These are phyloP conservation scores for Apaloderma vittatum DNA, from an alignment of 2,113 vertebrate genomes.

Conservation along the genomic window DNA sequence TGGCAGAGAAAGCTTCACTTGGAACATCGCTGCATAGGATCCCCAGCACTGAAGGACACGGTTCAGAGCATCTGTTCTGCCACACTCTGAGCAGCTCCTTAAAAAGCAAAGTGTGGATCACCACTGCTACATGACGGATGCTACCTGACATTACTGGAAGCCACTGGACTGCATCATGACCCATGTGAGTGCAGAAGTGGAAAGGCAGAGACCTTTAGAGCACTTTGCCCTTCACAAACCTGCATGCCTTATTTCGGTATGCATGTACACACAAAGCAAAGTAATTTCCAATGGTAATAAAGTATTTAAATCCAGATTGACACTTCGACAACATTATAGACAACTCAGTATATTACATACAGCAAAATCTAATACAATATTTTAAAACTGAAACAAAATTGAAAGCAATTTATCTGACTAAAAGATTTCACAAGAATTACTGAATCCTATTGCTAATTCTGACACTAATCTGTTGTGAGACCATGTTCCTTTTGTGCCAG, in stretches of 20 bases:
- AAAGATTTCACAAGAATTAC: constrained; percentile 21
- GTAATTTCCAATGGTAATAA: background rate
- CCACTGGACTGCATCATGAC: background rate
- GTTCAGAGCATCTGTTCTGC: background rate
- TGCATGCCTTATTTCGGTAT: background rate
- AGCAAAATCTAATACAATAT: background rate
- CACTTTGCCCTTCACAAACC: background rate
- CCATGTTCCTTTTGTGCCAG: constrained; percentile 19
- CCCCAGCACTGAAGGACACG: background rate
- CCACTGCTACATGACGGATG: background rate
- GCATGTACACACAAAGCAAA: background rate
- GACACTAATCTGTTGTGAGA: constrained; percentile 48
- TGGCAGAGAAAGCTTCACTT: background rate
- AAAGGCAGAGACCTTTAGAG: background rate
- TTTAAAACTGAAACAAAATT: background rate
- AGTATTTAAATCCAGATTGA: background rate
- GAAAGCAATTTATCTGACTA: background rate
- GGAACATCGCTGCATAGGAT: background rate
- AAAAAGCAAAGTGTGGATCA: background rate
- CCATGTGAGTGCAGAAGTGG: background rate
- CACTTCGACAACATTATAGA: background rate
- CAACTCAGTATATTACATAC: background rate
- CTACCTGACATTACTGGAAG: background rate
- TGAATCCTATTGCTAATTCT: constrained; percentile 6
- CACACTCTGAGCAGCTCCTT: background rate